These are phyloP conservation scores for Leucophora obtusa DNA, from an alignment of 2,888 invertebrate genomes.

Conservation along the genomic window DNA sequence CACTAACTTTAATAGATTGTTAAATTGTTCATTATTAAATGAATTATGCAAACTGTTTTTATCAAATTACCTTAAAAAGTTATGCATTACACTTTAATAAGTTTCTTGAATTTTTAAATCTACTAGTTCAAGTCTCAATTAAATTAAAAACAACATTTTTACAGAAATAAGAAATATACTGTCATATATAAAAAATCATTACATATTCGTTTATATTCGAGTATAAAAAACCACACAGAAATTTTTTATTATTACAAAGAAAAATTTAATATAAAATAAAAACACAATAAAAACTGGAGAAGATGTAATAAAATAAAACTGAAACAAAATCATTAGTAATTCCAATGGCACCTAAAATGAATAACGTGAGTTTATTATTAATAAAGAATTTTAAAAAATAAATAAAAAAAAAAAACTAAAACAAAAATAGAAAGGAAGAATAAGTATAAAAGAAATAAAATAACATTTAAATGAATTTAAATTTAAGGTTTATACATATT, in stretches of 20 bases:
- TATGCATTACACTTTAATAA: too few species aligned
- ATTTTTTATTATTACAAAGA: constrained; percentile 1
- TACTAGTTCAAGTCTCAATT: neutral
- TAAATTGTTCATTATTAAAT: too few species aligned
- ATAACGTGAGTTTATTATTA: constrained; percentile 52
- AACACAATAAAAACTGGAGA: constrained; percentile 13
- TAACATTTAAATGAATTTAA: constrained; percentile 28
- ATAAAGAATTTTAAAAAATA: constrained; percentile 22
- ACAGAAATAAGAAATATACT: neutral
- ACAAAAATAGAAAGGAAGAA: neutral
- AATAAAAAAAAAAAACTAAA: neutral
- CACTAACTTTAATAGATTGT: too few species aligned
- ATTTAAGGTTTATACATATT: constrained; percentile 38
- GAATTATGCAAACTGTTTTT: too few species aligned
- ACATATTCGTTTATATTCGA: neutral
- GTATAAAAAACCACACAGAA: neutral
- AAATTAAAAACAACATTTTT: neutral
- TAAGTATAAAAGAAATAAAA: constrained; percentile 3
- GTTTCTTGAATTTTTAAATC: neutral
- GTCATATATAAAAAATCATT: neutral
- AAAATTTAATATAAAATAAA: neutral
- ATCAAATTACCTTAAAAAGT: too few species aligned
- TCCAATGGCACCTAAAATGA: constrained; percentile 44
- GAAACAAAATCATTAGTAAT: constrained; percentile 47
- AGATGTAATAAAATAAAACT: constrained; percentile 1